Base-by-base conservation (phyloP, 2,797 vertebrate species). In the Echiichthys vipera region DNA sequence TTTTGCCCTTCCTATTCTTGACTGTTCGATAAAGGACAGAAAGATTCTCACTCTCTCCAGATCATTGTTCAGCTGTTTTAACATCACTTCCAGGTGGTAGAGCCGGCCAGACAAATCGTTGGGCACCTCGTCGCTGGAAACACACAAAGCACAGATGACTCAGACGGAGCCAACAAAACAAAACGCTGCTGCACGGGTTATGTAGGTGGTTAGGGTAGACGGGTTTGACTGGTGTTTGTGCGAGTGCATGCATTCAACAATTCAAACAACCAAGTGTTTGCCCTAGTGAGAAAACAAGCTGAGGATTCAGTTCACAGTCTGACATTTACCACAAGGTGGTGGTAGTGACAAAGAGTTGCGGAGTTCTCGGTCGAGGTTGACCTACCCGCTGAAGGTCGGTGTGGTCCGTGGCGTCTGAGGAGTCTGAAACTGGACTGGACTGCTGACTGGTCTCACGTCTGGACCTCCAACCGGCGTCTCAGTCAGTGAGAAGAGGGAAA, bases 11-110 rank as follows among this genome's bases (percentile, higher is more conserved):
- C 47, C 20, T 18, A 13, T 59, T 70, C 39, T 25, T 0, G 40
- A 10, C n/a, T 7, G 18, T 39, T 12, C 20, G 43, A 43, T 25
- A 13, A 32, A 62, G 1, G 4, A 42, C 11, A 25, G 14, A 37
- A 57, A 56, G 1, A 22, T 27, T 71, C 84, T 92, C 81, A 97
- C 97, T 88, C 94, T 97, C 83, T 98, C 96, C 71, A 98, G 92
- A 84, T 98, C 97, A 0, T 51, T 96, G 89, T 98, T 97, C 4
- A 98, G 95, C 81, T 97, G 97, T 34, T 95, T 96, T 36, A 98
- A 66, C 96, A 97, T 96, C 65, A 96, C 96, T 56, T 98, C 97
- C 82, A 98, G 92, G 68, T 97, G 95, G 85, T 93, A 88, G 20
- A 98, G 95, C 13, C 97, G 96, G 49, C 96, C 96, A 0, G 96